phyloP scores from a whole-genome alignment of 2,113 vertebrate genomes.

The Paracanthobrama guichenoti region DNA sequence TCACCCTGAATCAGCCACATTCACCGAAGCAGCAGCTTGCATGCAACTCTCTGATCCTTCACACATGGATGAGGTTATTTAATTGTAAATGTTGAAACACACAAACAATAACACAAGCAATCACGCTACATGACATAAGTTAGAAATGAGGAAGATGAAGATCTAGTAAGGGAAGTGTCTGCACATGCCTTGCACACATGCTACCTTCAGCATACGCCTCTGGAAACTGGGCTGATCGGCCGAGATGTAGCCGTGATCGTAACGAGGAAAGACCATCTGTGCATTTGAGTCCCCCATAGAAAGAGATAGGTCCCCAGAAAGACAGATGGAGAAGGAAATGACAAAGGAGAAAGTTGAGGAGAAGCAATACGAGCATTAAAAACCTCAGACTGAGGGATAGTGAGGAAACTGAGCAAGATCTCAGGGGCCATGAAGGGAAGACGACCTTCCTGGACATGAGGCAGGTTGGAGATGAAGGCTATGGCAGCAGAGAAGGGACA shows the following conservation, averaged over 20 bases:
- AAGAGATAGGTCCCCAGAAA: slow-evolving; percentile 5
- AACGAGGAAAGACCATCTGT: slow-evolving; percentile 90
- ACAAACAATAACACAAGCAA: slow-evolving; percentile 25
- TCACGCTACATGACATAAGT: not conserved
- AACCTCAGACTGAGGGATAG: slow-evolving; percentile 14
- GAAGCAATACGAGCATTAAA: slow-evolving; percentile 5
- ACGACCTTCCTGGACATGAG: slow-evolving; percentile 37
- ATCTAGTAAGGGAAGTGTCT: slow-evolving; percentile 22
- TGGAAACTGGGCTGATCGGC: slow-evolving; percentile 82
- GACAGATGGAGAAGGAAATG: slow-evolving; percentile 17
- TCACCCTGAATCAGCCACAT: not conserved
- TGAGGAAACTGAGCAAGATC: slow-evolving; percentile 21
- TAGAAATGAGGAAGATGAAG: slow-evolving; percentile 18
- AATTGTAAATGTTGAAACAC: not conserved
- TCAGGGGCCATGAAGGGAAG: slow-evolving; percentile 41
- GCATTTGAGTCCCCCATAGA: slow-evolving; percentile 13
- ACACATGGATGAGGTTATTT: slow-evolving; percentile 9
- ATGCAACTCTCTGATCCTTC: slow-evolving; percentile 5
- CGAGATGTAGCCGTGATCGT: slow-evolving; percentile 85
- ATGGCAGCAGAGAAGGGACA: slow-evolving; percentile 62
- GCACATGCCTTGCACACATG: slow-evolving; percentile 55
- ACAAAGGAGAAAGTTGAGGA: slow-evolving; percentile 5
- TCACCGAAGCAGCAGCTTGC: not conserved
- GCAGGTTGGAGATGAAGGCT: slow-evolving; percentile 37
- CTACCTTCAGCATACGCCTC: slow-evolving; percentile 91